These are phyloP conservation scores for Pocota personata DNA, from an alignment of 2,888 invertebrate genomes.

Conservation along the genomic window DNA sequence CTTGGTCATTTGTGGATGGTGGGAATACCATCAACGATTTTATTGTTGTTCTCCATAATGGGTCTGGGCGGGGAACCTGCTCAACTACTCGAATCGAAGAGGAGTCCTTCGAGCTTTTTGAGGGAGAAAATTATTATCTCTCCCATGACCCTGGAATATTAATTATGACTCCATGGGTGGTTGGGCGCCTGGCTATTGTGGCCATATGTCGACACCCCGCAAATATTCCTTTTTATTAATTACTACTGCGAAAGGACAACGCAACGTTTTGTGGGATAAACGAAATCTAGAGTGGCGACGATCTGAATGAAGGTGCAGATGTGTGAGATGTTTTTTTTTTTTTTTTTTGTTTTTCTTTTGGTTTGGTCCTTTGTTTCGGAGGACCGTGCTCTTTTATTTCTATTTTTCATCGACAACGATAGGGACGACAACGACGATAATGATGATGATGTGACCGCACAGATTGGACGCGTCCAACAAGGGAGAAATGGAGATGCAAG, in stretches of 20 bases:
- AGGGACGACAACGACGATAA: slow-evolving; percentile 19
- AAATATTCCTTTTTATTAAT: slow-evolving; percentile 70
- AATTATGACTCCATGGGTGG: slow-evolving; percentile 61
- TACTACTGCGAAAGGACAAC: slow-evolving; percentile 56
- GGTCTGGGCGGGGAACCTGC: slow-evolving; percentile 1
- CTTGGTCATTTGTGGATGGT: slow-evolving; percentile 37
- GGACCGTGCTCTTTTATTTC: slow-evolving; percentile 37
- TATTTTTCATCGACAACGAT: slow-evolving; percentile 1
- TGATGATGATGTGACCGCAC: slow-evolving; percentile 62
- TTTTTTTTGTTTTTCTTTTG: neutral
- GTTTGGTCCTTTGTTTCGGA: slow-evolving; percentile 25
- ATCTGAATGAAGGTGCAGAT: slow-evolving; percentile 46
- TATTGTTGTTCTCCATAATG: slow-evolving; percentile 46
- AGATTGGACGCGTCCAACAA: slow-evolving; percentile 33
- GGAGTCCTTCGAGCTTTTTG: slow-evolving; percentile 36
- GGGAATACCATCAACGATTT: slow-evolving; percentile 62
- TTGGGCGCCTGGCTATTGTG: slow-evolving; percentile 35
- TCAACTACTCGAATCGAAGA: slow-evolving; percentile 62
- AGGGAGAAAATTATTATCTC: slow-evolving; percentile 59
- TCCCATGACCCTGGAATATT: slow-evolving; percentile 67
- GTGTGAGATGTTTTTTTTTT: slow-evolving; percentile 44
- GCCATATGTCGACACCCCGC: slow-evolving; percentile 69
- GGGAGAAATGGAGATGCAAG: slow-evolving; percentile 19
- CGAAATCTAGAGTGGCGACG: slow-evolving; percentile 9
- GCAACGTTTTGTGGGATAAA: slow-evolving; percentile 43